phyloP scores from a whole-genome alignment of 2,888 invertebrate genomes.

The Oligia strigilis region DNA sequence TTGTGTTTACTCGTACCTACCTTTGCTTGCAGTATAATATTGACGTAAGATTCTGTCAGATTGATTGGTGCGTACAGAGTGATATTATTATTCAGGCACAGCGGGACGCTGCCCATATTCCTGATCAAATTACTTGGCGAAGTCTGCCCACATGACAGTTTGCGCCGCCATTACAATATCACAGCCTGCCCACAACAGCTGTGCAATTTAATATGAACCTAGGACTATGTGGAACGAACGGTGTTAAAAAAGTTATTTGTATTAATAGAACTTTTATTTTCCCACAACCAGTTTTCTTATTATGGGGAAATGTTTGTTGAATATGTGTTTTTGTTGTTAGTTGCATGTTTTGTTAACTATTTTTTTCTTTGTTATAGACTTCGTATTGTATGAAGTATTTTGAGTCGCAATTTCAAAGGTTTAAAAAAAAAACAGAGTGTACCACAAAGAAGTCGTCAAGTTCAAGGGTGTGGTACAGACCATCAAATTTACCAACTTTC shows the following conservation, averaged over 20 bases:
- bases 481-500: background rate
- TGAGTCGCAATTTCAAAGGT: background rate
- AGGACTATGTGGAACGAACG: constrained; percentile 4
- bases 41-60: constrained; percentile 11
- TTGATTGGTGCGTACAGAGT: constrained; percentile 21
- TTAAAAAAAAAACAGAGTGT: background rate
- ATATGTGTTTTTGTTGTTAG: background rate
- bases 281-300: background rate
- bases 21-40: constrained; percentile 10
- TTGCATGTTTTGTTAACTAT: background rate
- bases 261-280: constrained; percentile 29
- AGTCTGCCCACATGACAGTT: constrained; percentile 47
- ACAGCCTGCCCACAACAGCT: constrained; percentile 50
- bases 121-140: constrained; percentile 49
- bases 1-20: no score
- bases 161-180: constrained; percentile 46
- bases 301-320: background rate
- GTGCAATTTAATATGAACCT: constrained; percentile 51
- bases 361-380: background rate
- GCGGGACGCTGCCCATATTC: constrained; percentile 12
- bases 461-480: no score
- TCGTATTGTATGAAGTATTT: background rate
- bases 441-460: no score
- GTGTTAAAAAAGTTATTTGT: constrained; percentile 20
- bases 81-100: constrained; percentile 32